Conservation (phyloP, 2,888 invertebrate species). For the Tricholauxania praeusta region DNA sequence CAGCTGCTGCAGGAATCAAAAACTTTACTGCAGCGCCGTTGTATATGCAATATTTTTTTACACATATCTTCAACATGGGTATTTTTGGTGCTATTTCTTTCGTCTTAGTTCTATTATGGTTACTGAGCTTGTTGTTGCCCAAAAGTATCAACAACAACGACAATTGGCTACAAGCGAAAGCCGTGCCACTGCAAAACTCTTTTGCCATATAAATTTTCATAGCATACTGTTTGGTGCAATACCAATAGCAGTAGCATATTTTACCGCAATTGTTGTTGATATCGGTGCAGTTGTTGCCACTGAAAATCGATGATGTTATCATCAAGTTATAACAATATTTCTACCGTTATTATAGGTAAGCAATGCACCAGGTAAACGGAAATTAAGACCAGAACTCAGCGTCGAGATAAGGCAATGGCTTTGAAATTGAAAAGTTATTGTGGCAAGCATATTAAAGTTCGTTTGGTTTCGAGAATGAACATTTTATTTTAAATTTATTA, state of each 20-base stretch:
- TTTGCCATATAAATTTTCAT: slow-evolving; percentile 43
- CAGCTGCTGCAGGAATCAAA: not conserved
- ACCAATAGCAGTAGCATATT: slow-evolving; percentile 49
- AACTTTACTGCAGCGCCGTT: not conserved
- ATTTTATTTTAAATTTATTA: too few relatives aligned
- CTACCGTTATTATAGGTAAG: not conserved
- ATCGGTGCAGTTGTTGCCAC: not conserved
- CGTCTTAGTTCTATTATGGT: not conserved
- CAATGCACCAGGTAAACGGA: not conserved
- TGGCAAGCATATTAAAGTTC: not conserved
- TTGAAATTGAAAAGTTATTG: not conserved
- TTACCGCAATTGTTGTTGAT: not conserved
- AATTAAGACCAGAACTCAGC: not conserved
- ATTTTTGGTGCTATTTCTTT: not conserved
- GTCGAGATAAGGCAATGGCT: not conserved
- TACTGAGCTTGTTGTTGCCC: not conserved
- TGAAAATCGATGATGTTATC: slow-evolving; percentile 21
- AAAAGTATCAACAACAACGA: not conserved
- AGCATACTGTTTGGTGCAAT: slow-evolving; percentile 56
- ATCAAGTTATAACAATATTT: not conserved
- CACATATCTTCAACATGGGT: slow-evolving; percentile 1
- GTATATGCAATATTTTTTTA: slow-evolving; percentile 20
- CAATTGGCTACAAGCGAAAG: not conserved
- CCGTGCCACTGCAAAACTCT: slow-evolving; percentile 1
- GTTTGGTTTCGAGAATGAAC: not conserved